Conservation (phyloP, 2,888 invertebrate genomes). For the Eupithecia pulchellata region DNA sequence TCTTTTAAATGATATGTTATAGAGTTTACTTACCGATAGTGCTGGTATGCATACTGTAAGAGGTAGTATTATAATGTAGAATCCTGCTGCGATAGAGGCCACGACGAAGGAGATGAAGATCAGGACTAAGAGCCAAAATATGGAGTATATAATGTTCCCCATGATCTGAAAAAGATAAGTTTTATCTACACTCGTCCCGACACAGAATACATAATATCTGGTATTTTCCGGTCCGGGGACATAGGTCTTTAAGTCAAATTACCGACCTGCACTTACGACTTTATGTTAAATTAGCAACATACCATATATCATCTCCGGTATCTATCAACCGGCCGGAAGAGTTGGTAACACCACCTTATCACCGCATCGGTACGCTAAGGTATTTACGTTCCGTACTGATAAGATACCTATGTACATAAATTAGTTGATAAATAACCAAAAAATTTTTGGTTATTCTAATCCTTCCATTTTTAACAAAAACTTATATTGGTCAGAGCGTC, state of each 20-base stretch:
- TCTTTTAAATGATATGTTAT: neutral
- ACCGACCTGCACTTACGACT: no score
- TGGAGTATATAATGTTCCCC: conserved; percentile 88
- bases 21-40: conserved; percentile 85
- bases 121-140: conserved; percentile 89
- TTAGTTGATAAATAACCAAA: no score
- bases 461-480: no score
- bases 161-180: conserved; percentile 72
- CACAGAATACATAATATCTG: no score
- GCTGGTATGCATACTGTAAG: conserved; percentile 89
- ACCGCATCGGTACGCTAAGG: neutral
- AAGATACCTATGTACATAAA: neutral
- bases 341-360: neutral
- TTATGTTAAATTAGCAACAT: no score
- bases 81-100: conserved; percentile 88
- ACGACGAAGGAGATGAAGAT: conserved; percentile 88
- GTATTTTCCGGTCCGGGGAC: no score
- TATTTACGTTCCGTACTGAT: neutral
- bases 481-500: no score
- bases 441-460: no score
- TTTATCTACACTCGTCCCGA: neutral
- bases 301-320: no score
- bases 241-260: no score
- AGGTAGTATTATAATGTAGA: conserved; percentile 88
- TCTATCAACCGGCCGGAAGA: no score